A percentile compares a stretch with the other conserved stretches of the same genome.
Evolutionary conservation across 2,888 invertebrate species (phyloP).

Genomic region (Andrena trimmerana): DNA sequence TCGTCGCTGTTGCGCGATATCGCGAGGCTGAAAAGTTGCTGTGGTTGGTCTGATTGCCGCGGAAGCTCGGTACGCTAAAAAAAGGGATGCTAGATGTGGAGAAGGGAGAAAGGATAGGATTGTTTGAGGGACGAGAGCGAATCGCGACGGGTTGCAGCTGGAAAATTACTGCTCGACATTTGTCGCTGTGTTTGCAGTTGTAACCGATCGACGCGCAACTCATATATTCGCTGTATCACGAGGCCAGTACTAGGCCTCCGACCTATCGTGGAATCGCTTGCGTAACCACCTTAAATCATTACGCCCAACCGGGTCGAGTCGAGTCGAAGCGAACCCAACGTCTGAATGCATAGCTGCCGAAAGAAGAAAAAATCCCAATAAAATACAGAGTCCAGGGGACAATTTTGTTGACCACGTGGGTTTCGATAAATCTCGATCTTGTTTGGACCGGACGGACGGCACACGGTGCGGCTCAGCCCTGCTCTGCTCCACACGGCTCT

Average conservation of each 20-base stretch:
- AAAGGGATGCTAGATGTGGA: neutral
- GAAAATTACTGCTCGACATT: slow-evolving; percentile 46
- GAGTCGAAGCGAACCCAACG: neutral
- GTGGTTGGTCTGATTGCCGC: neutral
- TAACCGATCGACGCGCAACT: slow-evolving; percentile 26
- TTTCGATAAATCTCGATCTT: slow-evolving; percentile 62
- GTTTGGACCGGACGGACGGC: slow-evolving; percentile 26
- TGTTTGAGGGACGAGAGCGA: slow-evolving; percentile 12
- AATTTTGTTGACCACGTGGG: slow-evolving; percentile 36
- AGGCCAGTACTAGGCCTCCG: neutral
- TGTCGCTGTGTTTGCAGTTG: slow-evolving; percentile 43
- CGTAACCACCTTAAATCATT: slow-evolving; percentile 61
- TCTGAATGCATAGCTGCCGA: slow-evolving; percentile 10
- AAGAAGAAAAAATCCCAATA: slow-evolving; percentile 10
- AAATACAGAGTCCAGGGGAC: slow-evolving; percentile 29
- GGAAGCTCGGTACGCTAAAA: neutral
- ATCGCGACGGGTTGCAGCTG: slow-evolving; percentile 18
- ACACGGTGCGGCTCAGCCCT: neutral
- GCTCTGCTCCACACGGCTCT: neutral
- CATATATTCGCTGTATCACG: neutral
- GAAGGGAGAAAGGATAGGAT: neutral
- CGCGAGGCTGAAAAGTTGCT: neutral
- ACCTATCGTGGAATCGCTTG: slow-evolving; percentile 50
- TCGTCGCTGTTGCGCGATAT: neutral
- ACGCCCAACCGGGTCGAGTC: slow-evolving; percentile 13